phyloP scores from a whole-genome alignment of 2,888 invertebrate genomes.

The Coenonympha arcania region DNA sequence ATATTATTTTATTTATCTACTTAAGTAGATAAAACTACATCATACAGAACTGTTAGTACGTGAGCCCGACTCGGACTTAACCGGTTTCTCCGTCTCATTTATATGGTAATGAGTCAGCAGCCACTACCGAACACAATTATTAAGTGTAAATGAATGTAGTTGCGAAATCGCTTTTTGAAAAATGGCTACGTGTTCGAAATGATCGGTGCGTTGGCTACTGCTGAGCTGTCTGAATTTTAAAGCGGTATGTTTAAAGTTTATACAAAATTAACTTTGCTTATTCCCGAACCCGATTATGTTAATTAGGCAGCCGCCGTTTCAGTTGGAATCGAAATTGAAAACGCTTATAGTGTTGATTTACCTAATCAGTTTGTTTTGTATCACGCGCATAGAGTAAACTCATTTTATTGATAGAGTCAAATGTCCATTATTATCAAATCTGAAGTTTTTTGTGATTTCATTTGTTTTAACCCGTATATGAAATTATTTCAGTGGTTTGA shows the following conservation, averaged over 20 bases:
- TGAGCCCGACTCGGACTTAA: no score
- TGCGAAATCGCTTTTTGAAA: slow-evolving; percentile 53
- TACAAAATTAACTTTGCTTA: slow-evolving; percentile 54
- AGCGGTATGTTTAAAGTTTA: slow-evolving; percentile 45
- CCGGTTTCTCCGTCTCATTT: slow-evolving; percentile 73
- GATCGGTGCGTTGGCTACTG: slow-evolving; percentile 36
- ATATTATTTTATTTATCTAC: no score
- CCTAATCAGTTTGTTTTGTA: slow-evolving; percentile 55
- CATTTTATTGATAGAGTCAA: slow-evolving; percentile 25
- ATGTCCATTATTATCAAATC: not conserved
- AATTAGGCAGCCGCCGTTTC: slow-evolving; percentile 51
- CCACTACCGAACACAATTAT: slow-evolving; percentile 63
- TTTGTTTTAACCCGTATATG: not conserved
- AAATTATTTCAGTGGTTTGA: not conserved
- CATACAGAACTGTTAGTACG: no score
- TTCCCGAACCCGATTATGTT: slow-evolving; percentile 54
- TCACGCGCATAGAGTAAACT: slow-evolving; percentile 31
- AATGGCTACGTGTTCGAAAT: slow-evolving; percentile 38
- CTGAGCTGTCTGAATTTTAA: slow-evolving; percentile 38
- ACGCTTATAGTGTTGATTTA: slow-evolving; percentile 52
- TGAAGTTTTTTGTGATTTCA: slow-evolving; percentile 5
- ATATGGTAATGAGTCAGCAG: slow-evolving; percentile 68
- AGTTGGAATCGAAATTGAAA: slow-evolving; percentile 52
- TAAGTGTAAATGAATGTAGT: slow-evolving; percentile 62
- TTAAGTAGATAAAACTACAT: no score